phyloP scores from a whole-genome alignment of 2,797 vertebrate genomes.

The Eulemur mongoz region DNA sequence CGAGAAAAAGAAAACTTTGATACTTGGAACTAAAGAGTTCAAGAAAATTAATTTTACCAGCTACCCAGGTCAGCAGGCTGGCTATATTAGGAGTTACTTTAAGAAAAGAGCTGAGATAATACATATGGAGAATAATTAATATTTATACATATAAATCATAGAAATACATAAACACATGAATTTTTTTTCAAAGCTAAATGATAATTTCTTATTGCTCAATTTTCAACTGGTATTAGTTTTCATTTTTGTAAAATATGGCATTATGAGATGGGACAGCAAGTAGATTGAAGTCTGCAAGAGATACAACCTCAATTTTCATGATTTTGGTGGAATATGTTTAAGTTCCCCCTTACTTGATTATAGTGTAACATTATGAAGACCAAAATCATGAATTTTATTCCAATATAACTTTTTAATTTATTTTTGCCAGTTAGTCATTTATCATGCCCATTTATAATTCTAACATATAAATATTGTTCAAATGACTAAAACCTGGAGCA shows the following conservation, averaged over 20 bases:
- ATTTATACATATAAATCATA: not conserved
- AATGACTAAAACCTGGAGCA: not conserved
- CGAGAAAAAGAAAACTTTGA: not conserved
- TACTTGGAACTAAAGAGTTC: not conserved
- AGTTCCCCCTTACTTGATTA: not conserved
- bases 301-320: not conserved
- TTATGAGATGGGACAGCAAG: not conserved
- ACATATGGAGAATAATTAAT: not conserved
- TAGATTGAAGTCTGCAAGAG: not conserved
- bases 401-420: not conserved
- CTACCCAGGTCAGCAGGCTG: not conserved
- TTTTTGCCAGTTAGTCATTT: not conserved
- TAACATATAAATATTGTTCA: not conserved
- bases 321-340: not conserved
- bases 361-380: not conserved
- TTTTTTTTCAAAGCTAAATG: not conserved
- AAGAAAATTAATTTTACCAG: constrained; percentile 15
- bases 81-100: not conserved
- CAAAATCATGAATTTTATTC: not conserved
- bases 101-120: not conserved
- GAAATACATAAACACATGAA: not conserved
- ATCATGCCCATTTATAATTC: not conserved
- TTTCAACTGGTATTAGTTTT: not conserved
- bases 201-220: not conserved
- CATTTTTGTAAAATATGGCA: not conserved